phyloP scores from a whole-genome alignment of 2,888 invertebrate species.

The Agriotes lineatus region DNA sequence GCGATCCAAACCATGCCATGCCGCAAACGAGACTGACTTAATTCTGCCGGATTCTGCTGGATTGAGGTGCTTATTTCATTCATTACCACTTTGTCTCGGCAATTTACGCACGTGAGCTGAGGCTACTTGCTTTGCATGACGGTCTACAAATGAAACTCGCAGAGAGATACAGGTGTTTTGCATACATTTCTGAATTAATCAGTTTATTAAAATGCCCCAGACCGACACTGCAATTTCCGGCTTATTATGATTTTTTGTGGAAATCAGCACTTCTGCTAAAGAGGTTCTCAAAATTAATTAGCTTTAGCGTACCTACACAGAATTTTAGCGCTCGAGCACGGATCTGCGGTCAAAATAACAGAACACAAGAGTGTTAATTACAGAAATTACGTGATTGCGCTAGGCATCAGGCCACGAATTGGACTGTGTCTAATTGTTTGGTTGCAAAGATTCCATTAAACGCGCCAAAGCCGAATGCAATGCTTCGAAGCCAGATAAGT shows the following conservation, averaged over 20 bases:
- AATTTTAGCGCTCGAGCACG: background rate
- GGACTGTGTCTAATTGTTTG: conserved; percentile 31
- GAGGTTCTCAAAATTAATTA: background rate
- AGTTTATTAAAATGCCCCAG: no score
- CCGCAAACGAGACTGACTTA: conserved; percentile 24
- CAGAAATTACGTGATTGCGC: conserved; percentile 7
- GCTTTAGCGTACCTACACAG: background rate
- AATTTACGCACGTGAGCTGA: conserved; percentile 34
- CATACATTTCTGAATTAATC: no score
- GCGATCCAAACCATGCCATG: background rate
- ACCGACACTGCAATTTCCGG: no score
- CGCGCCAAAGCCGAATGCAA: conserved; percentile 8
- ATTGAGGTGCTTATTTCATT: conserved; percentile 29
- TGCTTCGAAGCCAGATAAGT: conserved; percentile 1
- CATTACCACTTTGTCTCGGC: conserved; percentile 31
- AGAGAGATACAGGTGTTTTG: background rate
- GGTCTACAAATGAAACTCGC: background rate
- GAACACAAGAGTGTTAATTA: background rate
- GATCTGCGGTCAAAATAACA: background rate
- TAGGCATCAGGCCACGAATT: conserved; percentile 4
- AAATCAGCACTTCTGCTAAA: background rate
- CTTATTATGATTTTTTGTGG: background rate
- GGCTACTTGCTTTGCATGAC: conserved; percentile 17
- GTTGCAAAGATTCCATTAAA: conserved; percentile 23
- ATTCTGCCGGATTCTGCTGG: conserved; percentile 5